Evolutionary conservation across 2,888 invertebrate genomes (phyloP).

Genomic region (Tinea pellionella): DNA sequence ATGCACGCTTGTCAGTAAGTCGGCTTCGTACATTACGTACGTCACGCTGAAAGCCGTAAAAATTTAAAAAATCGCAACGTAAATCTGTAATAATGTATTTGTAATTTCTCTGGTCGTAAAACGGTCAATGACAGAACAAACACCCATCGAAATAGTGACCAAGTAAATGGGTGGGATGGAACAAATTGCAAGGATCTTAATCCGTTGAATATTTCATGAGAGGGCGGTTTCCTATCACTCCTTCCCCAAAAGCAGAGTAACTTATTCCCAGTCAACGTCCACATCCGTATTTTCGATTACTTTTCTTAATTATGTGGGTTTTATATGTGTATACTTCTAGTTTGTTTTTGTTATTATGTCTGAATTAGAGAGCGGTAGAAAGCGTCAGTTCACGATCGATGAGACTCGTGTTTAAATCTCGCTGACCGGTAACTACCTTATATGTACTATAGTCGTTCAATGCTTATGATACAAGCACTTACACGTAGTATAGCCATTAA

Average conservation of each 20-base stretch:
- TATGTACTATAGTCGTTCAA: too few species aligned
- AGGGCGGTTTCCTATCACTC: constrained; percentile 32
- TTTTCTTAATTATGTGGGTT: constrained; percentile 1
- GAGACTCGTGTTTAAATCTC: too few species aligned
- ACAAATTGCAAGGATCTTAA: constrained; percentile 21
- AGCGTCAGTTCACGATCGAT: too few species aligned
- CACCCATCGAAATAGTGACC: not conserved
- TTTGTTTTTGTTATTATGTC: not conserved
- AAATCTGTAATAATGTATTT: not conserved
- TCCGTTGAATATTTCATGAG: constrained; percentile 53
- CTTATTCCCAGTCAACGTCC: constrained; percentile 1
- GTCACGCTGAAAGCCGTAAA: too few species aligned
- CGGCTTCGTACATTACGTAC: too few species aligned
- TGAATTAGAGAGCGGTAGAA: too few species aligned
- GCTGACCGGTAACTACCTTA: too few species aligned
- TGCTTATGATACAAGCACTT: too few species aligned
- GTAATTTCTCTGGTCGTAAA: not conserved
- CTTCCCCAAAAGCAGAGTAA: constrained; percentile 27
- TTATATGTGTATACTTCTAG: not conserved
- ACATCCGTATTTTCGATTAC: constrained; percentile 3
- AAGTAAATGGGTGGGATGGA: constrained; percentile 39
- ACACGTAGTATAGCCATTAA: too few species aligned
- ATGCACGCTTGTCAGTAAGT: too few species aligned
- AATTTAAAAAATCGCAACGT: too few species aligned
- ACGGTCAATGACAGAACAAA: not conserved